These are phyloP conservation scores for Spodoptera littoralis DNA, from an alignment of 2,888 invertebrate species.

Conservation along the genomic window DNA sequence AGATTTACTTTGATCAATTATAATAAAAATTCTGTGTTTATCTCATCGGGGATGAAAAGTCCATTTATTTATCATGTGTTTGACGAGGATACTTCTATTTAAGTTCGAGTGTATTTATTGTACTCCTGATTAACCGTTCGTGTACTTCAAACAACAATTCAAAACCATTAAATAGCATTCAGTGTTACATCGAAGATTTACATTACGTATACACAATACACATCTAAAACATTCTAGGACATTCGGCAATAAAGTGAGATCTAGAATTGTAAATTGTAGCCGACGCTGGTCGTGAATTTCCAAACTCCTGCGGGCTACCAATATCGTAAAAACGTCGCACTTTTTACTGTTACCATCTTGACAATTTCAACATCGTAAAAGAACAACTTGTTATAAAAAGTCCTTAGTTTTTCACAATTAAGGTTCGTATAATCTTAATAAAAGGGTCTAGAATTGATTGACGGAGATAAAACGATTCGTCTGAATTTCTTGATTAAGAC, in stretches of 20 bases:
- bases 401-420: conserved; percentile 11
- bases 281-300: conserved; percentile 24
- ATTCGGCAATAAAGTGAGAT: neutral
- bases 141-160: too few relatives aligned
- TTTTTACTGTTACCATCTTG: conserved; percentile 31
- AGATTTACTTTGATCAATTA: too few relatives aligned
- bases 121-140: too few relatives aligned
- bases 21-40: too few relatives aligned
- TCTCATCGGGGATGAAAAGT: too few relatives aligned
- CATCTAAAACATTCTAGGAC: neutral
- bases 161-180: too few relatives aligned
- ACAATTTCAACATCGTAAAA: conserved; percentile 28
- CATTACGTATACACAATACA: too few relatives aligned
- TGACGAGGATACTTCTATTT: too few relatives aligned
- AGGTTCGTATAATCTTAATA: conserved; percentile 19
- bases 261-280: conserved; percentile 9
- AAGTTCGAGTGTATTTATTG: too few relatives aligned
- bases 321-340: conserved; percentile 32
- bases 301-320: conserved; percentile 15
- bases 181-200: too few relatives aligned
- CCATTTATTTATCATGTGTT: too few relatives aligned
- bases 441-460: conserved; percentile 9
- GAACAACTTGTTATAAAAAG: conserved; percentile 24
- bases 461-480: conserved; percentile 25
- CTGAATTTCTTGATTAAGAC: conserved; percentile 1